Evolutionary conservation across 2,113 vertebrate genomes (phyloP).

Genomic region (Balaeniceps rex): DNA sequence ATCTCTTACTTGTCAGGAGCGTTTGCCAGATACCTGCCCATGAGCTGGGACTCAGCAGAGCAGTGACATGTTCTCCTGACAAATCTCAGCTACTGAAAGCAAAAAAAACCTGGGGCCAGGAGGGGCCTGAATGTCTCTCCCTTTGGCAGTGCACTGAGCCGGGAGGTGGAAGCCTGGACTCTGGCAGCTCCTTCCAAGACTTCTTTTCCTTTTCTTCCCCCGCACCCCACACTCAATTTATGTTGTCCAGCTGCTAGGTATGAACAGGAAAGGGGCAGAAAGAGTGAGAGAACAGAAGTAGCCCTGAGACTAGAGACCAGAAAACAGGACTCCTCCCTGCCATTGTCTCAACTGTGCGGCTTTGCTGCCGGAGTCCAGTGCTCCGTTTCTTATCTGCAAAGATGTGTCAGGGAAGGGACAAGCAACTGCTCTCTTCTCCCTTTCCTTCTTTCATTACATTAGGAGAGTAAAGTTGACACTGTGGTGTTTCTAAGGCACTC

Average conservation of each 20-base stretch:
- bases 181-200: neutral
- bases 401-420: neutral
- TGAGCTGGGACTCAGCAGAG: neutral
- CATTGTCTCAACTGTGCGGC: neutral
- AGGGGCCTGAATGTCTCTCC: neutral
- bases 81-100: neutral
- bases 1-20: neutral
- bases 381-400: neutral
- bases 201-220: neutral
- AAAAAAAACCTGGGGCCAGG: neutral
- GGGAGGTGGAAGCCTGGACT: neutral
- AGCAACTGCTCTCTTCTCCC: neutral
- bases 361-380: neutral
- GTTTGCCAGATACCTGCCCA: neutral
- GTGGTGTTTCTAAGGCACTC: neutral
- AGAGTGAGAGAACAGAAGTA: neutral
- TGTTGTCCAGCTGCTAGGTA: neutral
- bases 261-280: neutral
- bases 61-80: neutral
- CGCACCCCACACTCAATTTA: neutral
- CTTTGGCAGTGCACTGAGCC: neutral
- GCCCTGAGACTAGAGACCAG: neutral
- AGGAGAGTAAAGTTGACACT: neutral
- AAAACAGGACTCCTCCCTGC: neutral
- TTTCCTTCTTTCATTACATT: neutral